Base-by-base conservation (phyloP, 2,797 vertebrate species). In the Hydrocynus forskahlii region DNA sequence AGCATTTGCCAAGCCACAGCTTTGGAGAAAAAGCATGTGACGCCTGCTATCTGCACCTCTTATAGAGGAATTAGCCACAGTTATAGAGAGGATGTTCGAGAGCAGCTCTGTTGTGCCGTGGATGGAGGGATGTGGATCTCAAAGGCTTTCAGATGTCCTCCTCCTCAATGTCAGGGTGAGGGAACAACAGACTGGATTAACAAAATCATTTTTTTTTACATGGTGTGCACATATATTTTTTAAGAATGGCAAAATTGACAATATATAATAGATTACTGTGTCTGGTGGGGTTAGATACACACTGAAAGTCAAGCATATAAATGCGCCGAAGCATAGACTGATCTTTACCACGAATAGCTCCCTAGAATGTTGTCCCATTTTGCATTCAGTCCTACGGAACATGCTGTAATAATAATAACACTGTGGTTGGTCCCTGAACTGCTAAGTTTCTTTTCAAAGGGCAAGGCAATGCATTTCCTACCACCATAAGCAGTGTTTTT, bases 31-130 rank as follows among this genome's bases (percentile, higher is more conserved):
- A 82, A 69, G 40, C 76, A 64, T 83, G 75, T 29, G 76, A 81
- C 54, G 77, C 75, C 78, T 84, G 82, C 83, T 85, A 86, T 86
- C 81, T 82, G 77, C 63, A 71, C 71, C 19, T 83, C 81, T 86
- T 84, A 76, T 84, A 62, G 80, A 79, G 78, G 80, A 85, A 85
- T 88, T 88, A 86, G 84, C 81, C 78, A 78, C 75, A 78, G 81
- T 75, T 82, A 85, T 80, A 57, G 60, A 84, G 80, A 78, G 81
- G 78, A 69, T 70, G 78, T 68, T 82, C 80, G 60, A 80, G 55
- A 82, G 74, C 72, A 67, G 45, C 2, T 64, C 64, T 80, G 73
- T 75, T 78, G 69, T 85, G 82, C 73, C 83, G 14, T 81, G 75
- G 60, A 83, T 85, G 78, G 78, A 83, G 83, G 72, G 72, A 69